Base-by-base conservation (phyloP, 2,113 vertebrate genomes). In the Ursus arctos region DNA sequence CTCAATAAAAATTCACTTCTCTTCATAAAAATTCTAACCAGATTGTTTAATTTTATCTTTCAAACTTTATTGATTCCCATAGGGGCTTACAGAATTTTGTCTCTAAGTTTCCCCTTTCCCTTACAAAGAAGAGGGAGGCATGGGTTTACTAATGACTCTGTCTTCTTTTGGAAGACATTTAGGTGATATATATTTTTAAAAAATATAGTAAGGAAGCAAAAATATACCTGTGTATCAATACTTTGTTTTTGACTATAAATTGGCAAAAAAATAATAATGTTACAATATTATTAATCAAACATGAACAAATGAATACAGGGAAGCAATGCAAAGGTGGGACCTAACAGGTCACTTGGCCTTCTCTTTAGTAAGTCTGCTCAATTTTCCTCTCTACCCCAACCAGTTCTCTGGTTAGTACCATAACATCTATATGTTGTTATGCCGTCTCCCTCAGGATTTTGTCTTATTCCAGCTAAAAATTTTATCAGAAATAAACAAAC, bases 21-120 rank as follows among this genome's bases (percentile, higher is more conserved):
- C 40, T 57, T 95, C 31, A n/a, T 83, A 51, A 94, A 80, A 92
- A 77, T 57, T 28, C 26, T 92, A 77, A 91, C 28, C n/a, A 79
- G 7, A 71, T 59, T 86, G 3, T 57, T 88, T 79, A 81, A 71
- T 85, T 95, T 67, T 72, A n/a, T 79, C 53, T 49, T 93, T 53
- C 18, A 61, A 79, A 47, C 7, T 36, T 59, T 47, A 69, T 65
- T 94, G 79, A 86, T 67, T 96, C 14, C 33, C 40, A 53, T 10
- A 67, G n/a, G 3, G 22, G 1, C 40, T 91, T 88, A 53, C n/a
- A 69, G 1, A 88, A 92, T 67, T 67, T 65, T 76, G 11, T 19
- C 5, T 49, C 13, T 83, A 71, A 80, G 28, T 81, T 74, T 59
- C 43, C 18, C 16, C 6, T 89, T 77, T 92, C 14, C 8, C 33